Conservation (phyloP, 2,888 invertebrate species). For the Seira sanloemensis region DNA sequence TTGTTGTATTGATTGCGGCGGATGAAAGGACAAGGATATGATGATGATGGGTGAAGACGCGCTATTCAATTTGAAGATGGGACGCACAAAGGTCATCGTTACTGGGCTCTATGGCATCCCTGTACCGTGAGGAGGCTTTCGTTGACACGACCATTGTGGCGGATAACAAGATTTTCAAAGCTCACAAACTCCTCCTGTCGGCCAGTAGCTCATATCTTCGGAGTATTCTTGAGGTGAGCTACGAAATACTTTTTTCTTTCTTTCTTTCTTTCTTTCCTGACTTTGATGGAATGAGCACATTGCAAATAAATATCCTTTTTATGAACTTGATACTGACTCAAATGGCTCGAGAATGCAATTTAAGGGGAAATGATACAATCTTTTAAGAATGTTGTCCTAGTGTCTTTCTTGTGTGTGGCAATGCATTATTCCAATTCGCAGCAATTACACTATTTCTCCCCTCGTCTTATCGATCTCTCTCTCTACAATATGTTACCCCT, state of each 20-base stretch:
- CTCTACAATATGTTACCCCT: background rate
- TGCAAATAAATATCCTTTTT: slow-evolving; percentile 43
- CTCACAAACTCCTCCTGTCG: slow-evolving; percentile 71
- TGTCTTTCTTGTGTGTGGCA: background rate
- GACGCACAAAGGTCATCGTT: slow-evolving; percentile 72
- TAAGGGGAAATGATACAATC: slow-evolving; percentile 19
- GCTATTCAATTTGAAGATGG: slow-evolving; percentile 72
- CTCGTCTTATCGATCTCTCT: background rate
- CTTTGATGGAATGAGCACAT: background rate
- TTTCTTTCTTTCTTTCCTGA: background rate
- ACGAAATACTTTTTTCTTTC: no score
- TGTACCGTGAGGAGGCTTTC: slow-evolving; percentile 68
- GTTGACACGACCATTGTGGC: slow-evolving; percentile 72
- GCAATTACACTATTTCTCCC: slow-evolving; percentile 14
- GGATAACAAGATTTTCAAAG: slow-evolving; percentile 73
- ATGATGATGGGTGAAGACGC: slow-evolving; percentile 71
- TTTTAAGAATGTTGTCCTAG: background rate
- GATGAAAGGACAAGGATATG: background rate
- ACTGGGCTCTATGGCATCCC: slow-evolving; percentile 70
- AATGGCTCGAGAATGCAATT: slow-evolving; percentile 41
- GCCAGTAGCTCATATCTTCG: slow-evolving; percentile 73
- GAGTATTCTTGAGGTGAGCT: slow-evolving; percentile 71
- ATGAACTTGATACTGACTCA: slow-evolving; percentile 50
- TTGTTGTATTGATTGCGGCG: background rate
- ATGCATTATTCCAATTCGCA: background rate